Evolutionary conservation across 2,888 invertebrate genomes (phyloP), one percentile per base, ranked within the genome.

Genomic region (Ophion ventricosus): DNA sequence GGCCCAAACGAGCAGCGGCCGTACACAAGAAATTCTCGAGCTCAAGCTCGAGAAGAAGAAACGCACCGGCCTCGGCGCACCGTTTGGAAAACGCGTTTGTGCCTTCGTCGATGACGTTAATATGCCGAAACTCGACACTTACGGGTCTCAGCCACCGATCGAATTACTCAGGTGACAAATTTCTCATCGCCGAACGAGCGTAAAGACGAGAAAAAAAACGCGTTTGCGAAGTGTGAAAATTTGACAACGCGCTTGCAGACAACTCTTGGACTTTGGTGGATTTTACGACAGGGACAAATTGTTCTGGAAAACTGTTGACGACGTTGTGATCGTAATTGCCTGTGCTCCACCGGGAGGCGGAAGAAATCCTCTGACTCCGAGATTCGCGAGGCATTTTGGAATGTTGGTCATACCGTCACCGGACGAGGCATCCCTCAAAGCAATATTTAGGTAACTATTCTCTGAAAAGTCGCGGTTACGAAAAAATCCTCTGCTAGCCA

Each of bases 271-370:
- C 92, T 97, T 96, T 89, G 95, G 96, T 40, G 98, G 98, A 0
- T 94, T 98, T 76, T 98, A 97, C 91, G 98, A 98, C 91, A 95
- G 98, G 74, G 97, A 97, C 82, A 98, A 97, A 91, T 93, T 98
- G 66, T 97, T 96, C 92, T 98, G 98, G 98, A 98, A 97, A 92
- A 95, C 96, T 10, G 96, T 98, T n/a, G 94, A 96, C 84, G 97
- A 98, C 92, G 96, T 98, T 57, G 96, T 97, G 0, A 93, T 98
- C 74, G 95, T 96, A 0, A 96, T 96, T 63, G 98, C 98, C 80
- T 98, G 98, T 92, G 97, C 97, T 0, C 98, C 98, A 0, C 98
- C 98, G 0, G 98, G 98, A 0, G 98, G 98, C 11, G 98, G 98
- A 0, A 94, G 98, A 67, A 97, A 98, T 91, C 96, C 97, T 11